Conservation (phyloP, 2,113 vertebrate species). For the Strigops habroptila region DNA sequence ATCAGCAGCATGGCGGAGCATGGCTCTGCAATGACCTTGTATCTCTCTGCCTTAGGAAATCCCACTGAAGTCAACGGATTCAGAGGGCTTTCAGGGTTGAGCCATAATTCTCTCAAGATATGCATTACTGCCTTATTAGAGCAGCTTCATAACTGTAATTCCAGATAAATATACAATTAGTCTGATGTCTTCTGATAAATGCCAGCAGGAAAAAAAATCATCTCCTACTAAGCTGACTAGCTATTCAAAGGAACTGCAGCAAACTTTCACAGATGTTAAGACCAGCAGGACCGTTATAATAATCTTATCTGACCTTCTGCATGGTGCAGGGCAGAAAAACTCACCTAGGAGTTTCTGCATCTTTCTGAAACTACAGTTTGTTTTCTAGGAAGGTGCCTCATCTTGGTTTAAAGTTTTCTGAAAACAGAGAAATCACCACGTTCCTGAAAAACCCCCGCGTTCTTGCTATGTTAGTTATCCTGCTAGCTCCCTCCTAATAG, state of each 20-base stretch:
- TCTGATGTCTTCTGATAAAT: slow-evolving; percentile 37
- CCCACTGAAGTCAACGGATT: neutral
- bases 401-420: neutral
- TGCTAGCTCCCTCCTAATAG: neutral
- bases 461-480: neutral
- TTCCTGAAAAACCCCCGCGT: rapidly evolving
- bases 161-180: slow-evolving; percentile 46
- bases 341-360: neutral
- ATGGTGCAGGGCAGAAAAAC: neutral
- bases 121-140: slow-evolving; percentile 56
- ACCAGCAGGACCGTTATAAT: neutral
- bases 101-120: slow-evolving; percentile 39
- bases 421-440: neutral
- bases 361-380: neutral
- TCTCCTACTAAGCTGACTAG: neutral
- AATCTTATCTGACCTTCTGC: neutral
- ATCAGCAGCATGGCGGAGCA: neutral
- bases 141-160: slow-evolving; percentile 50
- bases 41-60: neutral
- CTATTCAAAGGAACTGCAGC: neutral
- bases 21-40: neutral
- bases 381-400: neutral
- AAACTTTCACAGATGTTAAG: neutral
- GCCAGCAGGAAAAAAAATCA: neutral
- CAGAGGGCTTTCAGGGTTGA: slow-evolving; percentile 2